These are phyloP conservation scores for Alloplasta piceator DNA, from an alignment of 2,888 invertebrate genomes.

Conservation along the genomic window DNA sequence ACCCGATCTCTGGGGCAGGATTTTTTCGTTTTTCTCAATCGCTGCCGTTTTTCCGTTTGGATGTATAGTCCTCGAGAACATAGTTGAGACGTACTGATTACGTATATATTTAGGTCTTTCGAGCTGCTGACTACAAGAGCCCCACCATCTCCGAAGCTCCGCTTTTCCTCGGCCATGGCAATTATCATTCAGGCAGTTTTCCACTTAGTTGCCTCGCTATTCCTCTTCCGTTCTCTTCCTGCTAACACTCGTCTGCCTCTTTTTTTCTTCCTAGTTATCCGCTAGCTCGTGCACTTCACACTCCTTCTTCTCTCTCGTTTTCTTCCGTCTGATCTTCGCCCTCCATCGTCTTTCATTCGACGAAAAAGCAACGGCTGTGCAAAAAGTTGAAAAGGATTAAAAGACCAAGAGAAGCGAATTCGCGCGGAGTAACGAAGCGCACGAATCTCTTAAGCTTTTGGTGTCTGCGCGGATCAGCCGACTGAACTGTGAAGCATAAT, in stretches of 20 bases:
- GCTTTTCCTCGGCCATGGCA: constrained; percentile 69
- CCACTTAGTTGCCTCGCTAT: constrained; percentile 74
- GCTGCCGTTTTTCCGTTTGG: constrained; percentile 27
- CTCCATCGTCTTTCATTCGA: constrained; percentile 27
- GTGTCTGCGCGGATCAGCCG: background rate
- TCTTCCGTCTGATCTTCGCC: background rate
- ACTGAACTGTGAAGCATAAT: constrained; percentile 26
- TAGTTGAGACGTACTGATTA: constrained; percentile 40
- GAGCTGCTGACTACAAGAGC: constrained; percentile 25
- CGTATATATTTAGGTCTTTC: constrained; percentile 47
- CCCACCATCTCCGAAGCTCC: constrained; percentile 44
- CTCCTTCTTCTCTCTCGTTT: constrained; percentile 30
- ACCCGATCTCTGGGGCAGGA: background rate
- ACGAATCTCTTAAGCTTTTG: constrained; percentile 10
- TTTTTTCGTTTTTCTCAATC: constrained; percentile 37
- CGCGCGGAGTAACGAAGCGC: constrained; percentile 35
- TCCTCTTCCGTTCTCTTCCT: constrained; percentile 33
- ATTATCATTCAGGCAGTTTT: constrained; percentile 79
- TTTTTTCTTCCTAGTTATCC: constrained; percentile 31
- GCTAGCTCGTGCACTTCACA: constrained; percentile 13
- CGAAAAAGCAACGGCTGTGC: constrained; percentile 26
- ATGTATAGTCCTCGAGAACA: constrained; percentile 25
- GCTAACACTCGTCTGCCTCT: constrained; percentile 29
- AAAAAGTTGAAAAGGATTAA: constrained; percentile 24
- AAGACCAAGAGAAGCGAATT: constrained; percentile 33